These are phyloP conservation scores for Amia ocellicauda DNA, from an alignment of 2,113 vertebrate genomes.

Conservation along the genomic window DNA sequence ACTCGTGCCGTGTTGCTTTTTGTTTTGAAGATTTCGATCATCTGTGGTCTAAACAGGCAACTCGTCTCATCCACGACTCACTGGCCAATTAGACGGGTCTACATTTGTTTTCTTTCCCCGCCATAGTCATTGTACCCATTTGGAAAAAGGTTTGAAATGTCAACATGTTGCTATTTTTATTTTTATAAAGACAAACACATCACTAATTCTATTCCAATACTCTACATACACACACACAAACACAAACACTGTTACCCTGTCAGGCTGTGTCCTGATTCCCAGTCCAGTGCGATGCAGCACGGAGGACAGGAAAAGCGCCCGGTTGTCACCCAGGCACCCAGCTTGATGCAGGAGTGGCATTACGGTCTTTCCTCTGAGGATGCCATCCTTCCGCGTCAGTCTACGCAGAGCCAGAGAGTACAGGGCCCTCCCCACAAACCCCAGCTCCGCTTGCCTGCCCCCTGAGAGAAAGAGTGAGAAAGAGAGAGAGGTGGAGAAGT, in stretches of 20 bases:
- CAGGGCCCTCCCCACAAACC: slow-evolving; percentile 51
- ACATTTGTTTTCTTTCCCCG: too few relatives aligned
- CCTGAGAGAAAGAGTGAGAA: slow-evolving; percentile 40
- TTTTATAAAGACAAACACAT: too few relatives aligned
- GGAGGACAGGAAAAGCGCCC: slow-evolving; percentile 58
- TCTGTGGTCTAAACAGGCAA: too few relatives aligned
- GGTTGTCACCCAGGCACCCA: slow-evolving; percentile 59
- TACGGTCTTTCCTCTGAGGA: slow-evolving; percentile 33
- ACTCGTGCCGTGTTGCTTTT: too few relatives aligned
- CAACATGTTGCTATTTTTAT: too few relatives aligned
- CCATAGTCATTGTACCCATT: too few relatives aligned
- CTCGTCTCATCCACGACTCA: too few relatives aligned
- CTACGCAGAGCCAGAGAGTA: slow-evolving; percentile 49
- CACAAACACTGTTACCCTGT: slow-evolving; percentile 49
- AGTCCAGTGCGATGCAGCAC: slow-evolving; percentile 61
- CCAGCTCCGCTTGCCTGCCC: slow-evolving; percentile 24
- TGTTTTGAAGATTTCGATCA: too few relatives aligned
- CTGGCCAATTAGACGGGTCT: too few relatives aligned
- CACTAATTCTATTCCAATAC: too few relatives aligned
- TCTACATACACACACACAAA: not conserved
- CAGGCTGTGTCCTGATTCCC: slow-evolving; percentile 45
- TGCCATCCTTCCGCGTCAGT: slow-evolving; percentile 32
- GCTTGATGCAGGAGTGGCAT: slow-evolving; percentile 63
- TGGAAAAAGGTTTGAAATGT: too few relatives aligned
- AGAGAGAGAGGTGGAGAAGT: not conserved